phyloP scores from a whole-genome alignment of 2,888 invertebrate species.

The Mimas tiliae region DNA sequence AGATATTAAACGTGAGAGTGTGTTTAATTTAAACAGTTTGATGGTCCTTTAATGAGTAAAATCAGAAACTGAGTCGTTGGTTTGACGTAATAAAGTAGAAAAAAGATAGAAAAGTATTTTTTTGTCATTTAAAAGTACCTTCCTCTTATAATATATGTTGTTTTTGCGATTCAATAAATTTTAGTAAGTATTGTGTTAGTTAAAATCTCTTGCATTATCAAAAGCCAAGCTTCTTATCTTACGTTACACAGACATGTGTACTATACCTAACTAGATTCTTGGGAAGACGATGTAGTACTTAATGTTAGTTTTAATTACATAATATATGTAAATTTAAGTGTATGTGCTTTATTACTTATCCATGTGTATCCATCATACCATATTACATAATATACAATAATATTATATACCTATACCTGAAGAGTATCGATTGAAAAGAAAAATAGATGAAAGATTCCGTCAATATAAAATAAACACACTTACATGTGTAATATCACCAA shows the following conservation, averaged over 20 bases:
- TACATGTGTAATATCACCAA: background rate
- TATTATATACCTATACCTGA: background rate
- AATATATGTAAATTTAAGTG: background rate
- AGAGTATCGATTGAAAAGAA: background rate
- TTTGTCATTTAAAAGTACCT: background rate
- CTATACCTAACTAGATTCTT: background rate
- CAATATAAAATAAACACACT: background rate
- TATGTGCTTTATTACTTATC: background rate
- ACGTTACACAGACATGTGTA: background rate
- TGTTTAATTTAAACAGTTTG: background rate
- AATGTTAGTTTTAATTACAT: background rate
- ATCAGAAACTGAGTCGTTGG: too few species aligned
- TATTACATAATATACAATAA: background rate
- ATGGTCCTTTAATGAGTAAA: too few species aligned
- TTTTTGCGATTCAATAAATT: background rate
- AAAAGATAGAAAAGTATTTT: background rate
- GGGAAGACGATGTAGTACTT: background rate
- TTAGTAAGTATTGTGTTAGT: background rate
- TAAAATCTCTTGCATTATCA: background rate
- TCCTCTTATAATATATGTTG: background rate
- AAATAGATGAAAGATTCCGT: background rate
- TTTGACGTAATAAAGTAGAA: too few species aligned
- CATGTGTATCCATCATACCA: background rate
- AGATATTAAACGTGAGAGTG: background rate
- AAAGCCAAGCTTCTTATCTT: background rate